Evolutionary conservation across 2,113 vertebrate species (phyloP), one percentile per base, ranked within the genome.

Genomic region (Passer montanus): DNA sequence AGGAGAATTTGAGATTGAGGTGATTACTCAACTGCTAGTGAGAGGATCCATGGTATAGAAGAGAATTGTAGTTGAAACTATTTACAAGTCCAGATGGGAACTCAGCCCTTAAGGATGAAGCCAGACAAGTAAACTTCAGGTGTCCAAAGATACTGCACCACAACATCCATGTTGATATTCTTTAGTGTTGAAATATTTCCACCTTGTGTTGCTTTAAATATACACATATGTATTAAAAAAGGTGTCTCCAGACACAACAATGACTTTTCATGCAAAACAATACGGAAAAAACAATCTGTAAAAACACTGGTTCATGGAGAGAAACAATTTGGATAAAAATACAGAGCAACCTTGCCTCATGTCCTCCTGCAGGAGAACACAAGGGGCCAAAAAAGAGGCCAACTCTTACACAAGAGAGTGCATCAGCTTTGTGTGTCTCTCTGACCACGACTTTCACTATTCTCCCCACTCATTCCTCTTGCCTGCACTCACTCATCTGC

Each of bases 91-190:
- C 27, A 85, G 19, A 19, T n/a, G 49, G 17, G 11, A 81, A 4
- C 4, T 64, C 41, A 88, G 49, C 6, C 35, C 9, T 64, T 37
- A 47, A 72, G 63, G 24, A 37, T 5, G 8, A 67, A 87, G 47
- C 8, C n/a, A 78, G 52, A 75, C 13, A 70, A 70, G 28, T 37
- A 69, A 80, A 35, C 8, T 78, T 10, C 31, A 60, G 46, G 19
- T 22, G 13, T 21, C 50, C 35, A 6, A 80, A 80, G 27, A 53
- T 16, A n/a, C 11, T 16, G 9, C 21, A 69, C 44, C 11, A 86
- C 11, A 68, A 35, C 18, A 74, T n/a, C 9, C 19, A 41, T 1
- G 1, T 2, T 27, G 56, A 9, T 0, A 1, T 46, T 76, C 11
- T 80, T 62, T 19, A 26, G 23, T 23, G 9, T 21, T 47, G 21